These are phyloP conservation scores for Forficula auricularia DNA, from an alignment of 1,140 invertebrate species.

Conservation along the genomic window DNA sequence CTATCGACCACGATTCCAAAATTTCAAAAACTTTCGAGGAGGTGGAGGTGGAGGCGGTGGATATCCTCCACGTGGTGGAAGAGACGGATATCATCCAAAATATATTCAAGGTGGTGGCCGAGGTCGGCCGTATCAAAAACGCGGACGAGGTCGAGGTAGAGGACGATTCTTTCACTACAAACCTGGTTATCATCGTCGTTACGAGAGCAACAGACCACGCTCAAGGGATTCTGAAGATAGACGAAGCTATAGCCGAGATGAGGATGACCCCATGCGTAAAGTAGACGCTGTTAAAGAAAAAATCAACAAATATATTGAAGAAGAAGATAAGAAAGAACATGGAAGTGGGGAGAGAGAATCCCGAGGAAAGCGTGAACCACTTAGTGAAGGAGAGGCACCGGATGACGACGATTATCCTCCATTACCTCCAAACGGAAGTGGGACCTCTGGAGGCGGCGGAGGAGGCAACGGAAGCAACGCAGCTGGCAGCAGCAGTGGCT, in stretches of 20 bases:
- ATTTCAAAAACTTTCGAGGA: constrained; percentile 24
- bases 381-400: constrained; percentile 52
- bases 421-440: constrained; percentile 2
- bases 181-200: constrained; percentile 19
- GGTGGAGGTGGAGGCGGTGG: constrained; percentile 27
- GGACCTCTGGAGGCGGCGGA: constrained; percentile 11
- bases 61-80: constrained; percentile 18
- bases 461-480: constrained; percentile 32
- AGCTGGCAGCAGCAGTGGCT: constrained; percentile 1
- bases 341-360: constrained; percentile 6
- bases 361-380: constrained; percentile 32
- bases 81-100: constrained; percentile 4
- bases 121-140: constrained; percentile 24
- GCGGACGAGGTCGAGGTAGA: constrained; percentile 31
- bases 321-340: constrained; percentile 27
- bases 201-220: constrained; percentile 25
- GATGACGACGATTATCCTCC: constrained; percentile 30
- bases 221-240: constrained; percentile 32
- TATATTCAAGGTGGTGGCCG: constrained; percentile 25
- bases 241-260: constrained; percentile 37
- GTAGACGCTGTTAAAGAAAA: constrained; percentile 39
- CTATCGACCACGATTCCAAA: constrained; percentile 53
- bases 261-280: constrained; percentile 31
- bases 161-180: constrained; percentile 24
- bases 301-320: constrained; percentile 38